Conservation (phyloP, 1,140 invertebrate species). For the Brachionus koreanus region DNA sequence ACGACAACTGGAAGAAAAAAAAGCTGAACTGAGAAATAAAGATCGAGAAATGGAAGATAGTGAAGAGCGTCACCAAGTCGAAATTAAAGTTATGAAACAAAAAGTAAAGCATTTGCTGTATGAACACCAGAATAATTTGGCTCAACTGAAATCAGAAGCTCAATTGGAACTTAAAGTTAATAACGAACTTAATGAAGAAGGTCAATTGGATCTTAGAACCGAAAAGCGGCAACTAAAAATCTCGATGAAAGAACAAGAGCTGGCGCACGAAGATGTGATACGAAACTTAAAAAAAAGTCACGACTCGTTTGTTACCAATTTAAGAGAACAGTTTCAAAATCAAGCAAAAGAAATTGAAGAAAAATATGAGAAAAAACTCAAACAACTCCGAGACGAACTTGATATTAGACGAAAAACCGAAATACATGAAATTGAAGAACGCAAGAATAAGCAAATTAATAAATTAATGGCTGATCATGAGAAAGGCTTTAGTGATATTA, state of each 20-base stretch:
- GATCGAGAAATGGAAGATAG: conserved; percentile 81
- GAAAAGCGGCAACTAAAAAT: conserved; percentile 71
- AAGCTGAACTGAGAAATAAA: conserved; percentile 68
- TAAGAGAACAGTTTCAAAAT: conserved; percentile 69
- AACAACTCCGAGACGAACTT: conserved; percentile 69
- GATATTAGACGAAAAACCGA: conserved; percentile 67
- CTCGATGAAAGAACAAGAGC: conserved; percentile 69
- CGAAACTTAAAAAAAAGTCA: conserved; percentile 55
- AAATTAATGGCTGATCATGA: conserved; percentile 77
- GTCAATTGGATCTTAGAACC: conserved; percentile 71
- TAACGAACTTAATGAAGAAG: conserved; percentile 68
- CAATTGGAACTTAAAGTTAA: conserved; percentile 71
- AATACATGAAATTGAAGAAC: conserved; percentile 77
- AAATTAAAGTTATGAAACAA: conserved; percentile 75
- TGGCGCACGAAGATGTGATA: conserved; percentile 53
- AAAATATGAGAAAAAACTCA: conserved; percentile 74
- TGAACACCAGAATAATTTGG: conserved; percentile 78
- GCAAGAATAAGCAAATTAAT: conserved; percentile 79
- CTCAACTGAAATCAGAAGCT: conserved; percentile 72
- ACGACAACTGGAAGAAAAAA: conserved; percentile 75
- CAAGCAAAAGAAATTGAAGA: conserved; percentile 72
- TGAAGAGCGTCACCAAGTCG: conserved; percentile 76
- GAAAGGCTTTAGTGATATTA: conserved; percentile 77
- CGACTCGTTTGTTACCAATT: conserved; percentile 66
- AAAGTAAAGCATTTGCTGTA: conserved; percentile 87